Evolutionary conservation across 1,140 invertebrate genomes (phyloP), one percentile per base, ranked within the genome.

Genomic region (Drosophila subpulchrella): DNA sequence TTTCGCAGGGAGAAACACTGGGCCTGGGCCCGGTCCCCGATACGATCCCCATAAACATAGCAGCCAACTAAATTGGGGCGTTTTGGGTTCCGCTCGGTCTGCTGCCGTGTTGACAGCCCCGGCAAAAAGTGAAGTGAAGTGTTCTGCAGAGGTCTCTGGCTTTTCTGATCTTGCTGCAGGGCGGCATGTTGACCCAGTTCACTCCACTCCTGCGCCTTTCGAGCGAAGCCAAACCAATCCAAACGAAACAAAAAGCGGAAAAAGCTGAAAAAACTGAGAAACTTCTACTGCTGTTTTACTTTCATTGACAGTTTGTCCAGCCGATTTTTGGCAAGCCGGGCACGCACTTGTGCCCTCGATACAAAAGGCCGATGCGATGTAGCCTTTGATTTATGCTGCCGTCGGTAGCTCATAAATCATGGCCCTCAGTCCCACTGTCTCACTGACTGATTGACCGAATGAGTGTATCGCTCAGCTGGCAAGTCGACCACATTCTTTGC

Each of bases 331-430:
- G 71, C 79, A 88, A 80, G 32, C 84, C 58, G 76, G 62, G 63
- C 84, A 88, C 84, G 84, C 84, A 88, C 84, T 88, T 89, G 84
- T 89, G 84, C 75, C 84, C 84, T 89, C 84, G 84, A 89, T 89
- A 41, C 60, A 82, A 73, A 75, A 70, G 75, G 63, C 68, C 67
- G 73, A 51, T 27, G 27, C 27, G 27, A 27, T 67, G 50, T 60
- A 53, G 57, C 53, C 67, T 81, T 81, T 85, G 82, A 85, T 85
- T 85, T 85, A 85, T 81, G 62, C 82, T 65, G 60, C 65, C 56
- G 51, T 76, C 38, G 84, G 39, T 58, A 63, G 72, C 83, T 68
- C 56, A 85, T 85, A 85, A 85, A 85, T 86, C 82, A 70, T 63
- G 61, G 50, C 55, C 61, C 36, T 39, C 44, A n/a, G 38, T 17